Conservation (phyloP, 1,140 invertebrate species). For the Drosophila micromelanica region DNA sequence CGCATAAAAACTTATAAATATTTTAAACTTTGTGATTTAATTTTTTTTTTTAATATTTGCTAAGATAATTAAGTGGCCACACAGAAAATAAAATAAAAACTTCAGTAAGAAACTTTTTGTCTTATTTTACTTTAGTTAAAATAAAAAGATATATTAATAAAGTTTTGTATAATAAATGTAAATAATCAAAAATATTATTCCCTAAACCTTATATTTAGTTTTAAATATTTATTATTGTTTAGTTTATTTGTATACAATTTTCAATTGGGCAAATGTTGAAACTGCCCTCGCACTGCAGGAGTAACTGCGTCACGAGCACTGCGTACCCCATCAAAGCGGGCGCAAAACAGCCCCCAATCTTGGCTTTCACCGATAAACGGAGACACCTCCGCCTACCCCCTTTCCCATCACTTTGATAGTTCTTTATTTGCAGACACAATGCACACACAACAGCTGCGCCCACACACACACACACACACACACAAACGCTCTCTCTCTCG, state of each 20-base stretch:
- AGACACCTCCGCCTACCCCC: not conserved
- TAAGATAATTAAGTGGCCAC: no score
- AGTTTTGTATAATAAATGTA: no score
- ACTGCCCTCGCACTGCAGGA: slow-evolving; percentile 49
- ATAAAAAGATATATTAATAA: no score
- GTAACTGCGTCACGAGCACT: slow-evolving; percentile 61
- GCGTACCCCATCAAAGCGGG: slow-evolving; percentile 23
- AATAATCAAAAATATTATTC: no score
- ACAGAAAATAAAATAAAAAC: not conserved
- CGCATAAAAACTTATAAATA: no score
- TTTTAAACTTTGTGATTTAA: no score
- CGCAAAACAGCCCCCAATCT: slow-evolving; percentile 24
- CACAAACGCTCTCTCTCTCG: not conserved
- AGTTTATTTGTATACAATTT: not conserved
- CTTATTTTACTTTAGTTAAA: no score
- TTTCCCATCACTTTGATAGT: not conserved
- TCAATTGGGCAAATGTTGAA: not conserved
- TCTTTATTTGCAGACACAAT: slow-evolving; percentile 17
- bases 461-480: not conserved
- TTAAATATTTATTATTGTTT: not conserved
- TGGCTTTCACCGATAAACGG: slow-evolving; percentile 13
- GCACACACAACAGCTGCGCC: not conserved
- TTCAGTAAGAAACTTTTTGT: no score
- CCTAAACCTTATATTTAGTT: not conserved
- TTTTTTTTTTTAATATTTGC: no score